Conservation (phyloP, 2,888 invertebrate genomes). For the Polylopha cassiicola region DNA sequence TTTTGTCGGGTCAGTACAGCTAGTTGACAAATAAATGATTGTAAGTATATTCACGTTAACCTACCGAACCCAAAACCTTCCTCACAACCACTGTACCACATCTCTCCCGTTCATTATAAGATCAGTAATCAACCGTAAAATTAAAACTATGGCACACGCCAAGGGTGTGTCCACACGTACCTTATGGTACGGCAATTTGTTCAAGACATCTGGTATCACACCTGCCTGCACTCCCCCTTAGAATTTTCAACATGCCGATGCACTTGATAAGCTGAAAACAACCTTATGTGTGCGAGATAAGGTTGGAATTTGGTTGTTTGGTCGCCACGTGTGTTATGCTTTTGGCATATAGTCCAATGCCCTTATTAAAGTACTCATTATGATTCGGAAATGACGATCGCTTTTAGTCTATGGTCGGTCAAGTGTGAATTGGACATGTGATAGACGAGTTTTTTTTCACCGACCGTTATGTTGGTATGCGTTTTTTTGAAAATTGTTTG, state of each 20-base stretch:
- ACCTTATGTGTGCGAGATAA: slow-evolving; percentile 32
- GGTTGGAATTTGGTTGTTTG: slow-evolving; percentile 24
- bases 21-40: no score
- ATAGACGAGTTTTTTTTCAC: no score
- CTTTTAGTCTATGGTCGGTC: slow-evolving; percentile 58
- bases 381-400: slow-evolving; percentile 72
- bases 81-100: slow-evolving; percentile 4
- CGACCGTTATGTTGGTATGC: no score
- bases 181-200: slow-evolving; percentile 74
- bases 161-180: slow-evolving; percentile 72
- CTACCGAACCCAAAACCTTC: no score
- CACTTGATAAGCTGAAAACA: slow-evolving; percentile 22
- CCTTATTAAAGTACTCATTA: slow-evolving; percentile 65
- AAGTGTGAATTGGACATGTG: slow-evolving; percentile 63
- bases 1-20: no score
- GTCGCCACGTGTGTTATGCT: slow-evolving; percentile 49
- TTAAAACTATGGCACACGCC: slow-evolving; percentile 77
- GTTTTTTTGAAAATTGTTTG: no score
- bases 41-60: no score
- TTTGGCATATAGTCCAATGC: slow-evolving; percentile 67
- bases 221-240: slow-evolving; percentile 61
- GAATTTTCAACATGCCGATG: slow-evolving; percentile 25
- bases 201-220: slow-evolving; percentile 76
- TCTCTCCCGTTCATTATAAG: slow-evolving; percentile 70
- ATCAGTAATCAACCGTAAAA: slow-evolving; percentile 75